Evolutionary conservation across 2,888 invertebrate genomes (phyloP), one percentile per base, ranked within the genome.

Genomic region (Herminia tarsipennalis): DNA sequence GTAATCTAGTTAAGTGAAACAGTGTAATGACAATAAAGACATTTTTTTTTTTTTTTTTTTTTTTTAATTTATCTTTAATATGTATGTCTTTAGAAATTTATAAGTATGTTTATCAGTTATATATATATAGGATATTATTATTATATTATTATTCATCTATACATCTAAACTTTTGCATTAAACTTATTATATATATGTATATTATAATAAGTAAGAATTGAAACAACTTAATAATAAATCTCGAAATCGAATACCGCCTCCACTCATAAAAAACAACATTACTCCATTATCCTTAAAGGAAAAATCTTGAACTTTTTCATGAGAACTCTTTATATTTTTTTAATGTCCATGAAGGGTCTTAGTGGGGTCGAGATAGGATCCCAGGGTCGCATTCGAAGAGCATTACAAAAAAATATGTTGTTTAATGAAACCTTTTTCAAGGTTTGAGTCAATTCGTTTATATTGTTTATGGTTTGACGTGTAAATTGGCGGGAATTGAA

Each of bases 311-410:
- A 54, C 67, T 67, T 78, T 78, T 75, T 72, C 56, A 53, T 67
- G 73, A 79, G 81, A 74, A 80, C 78, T 81, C 78, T 83, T 85
- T 81, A 84, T 76, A 81, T 73, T 78, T 78, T 80, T 83, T 84
- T 86, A 83, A 85, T 83, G 83, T 83, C 65, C 69, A 58, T 66
- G 70, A 62, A 70, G 64, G 62, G 69, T 67, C 66, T 69, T 65
- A 68, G 67, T 73, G 81, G 81, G 81, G 82, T 81, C 78, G 75
- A 75, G 81, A 73, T 68, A 73, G 34, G 24, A 67, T 64, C 65
- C 57, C 28, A 18, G 47, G 25, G 60, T 56, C 64, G 54, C 62
- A 57, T 51, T 62, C 48, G 25, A 47, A 56, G 57, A 56, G 51
- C 68, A 73, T 70, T 70, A 70, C 56, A 65, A 63, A 59, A 66